phyloP scores from a whole-genome alignment of 2,888 invertebrate species.

The Ptilodon capucinus region DNA sequence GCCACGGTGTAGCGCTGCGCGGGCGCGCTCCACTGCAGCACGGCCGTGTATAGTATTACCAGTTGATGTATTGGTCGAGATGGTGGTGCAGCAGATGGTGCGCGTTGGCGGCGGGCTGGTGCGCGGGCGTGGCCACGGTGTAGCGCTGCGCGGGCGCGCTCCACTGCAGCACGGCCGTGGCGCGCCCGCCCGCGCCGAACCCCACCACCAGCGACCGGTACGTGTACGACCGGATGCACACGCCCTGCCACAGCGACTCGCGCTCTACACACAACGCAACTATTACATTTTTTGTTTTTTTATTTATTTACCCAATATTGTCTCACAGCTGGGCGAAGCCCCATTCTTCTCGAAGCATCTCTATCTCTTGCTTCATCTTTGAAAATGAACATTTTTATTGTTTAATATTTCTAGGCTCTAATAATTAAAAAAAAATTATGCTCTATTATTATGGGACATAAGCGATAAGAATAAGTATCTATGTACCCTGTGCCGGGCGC shows the following conservation, averaged over 20 bases:
- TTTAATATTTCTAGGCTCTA: too few relatives aligned
- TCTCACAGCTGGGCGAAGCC: too few relatives aligned
- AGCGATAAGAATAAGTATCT: too few relatives aligned
- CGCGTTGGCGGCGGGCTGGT: slow-evolving; percentile 91
- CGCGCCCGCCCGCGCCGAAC: slow-evolving; percentile 93
- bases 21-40: too few relatives aligned
- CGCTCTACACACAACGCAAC: slow-evolving; percentile 80
- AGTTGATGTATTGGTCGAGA: slow-evolving; percentile 93
- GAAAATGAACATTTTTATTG: too few relatives aligned
- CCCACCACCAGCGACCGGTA: slow-evolving; percentile 95
- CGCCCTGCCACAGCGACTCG: slow-evolving; percentile 68
- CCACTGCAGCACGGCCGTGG: slow-evolving; percentile 93
- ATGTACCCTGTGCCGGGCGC: slow-evolving; percentile 87
- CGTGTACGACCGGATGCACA: slow-evolving; percentile 94
- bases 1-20: too few relatives aligned
- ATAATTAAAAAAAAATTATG: too few relatives aligned
- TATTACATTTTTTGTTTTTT: too few relatives aligned
- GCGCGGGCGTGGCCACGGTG: slow-evolving; percentile 89
- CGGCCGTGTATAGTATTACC: slow-evolving; percentile 67
- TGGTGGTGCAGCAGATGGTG: slow-evolving; percentile 95
- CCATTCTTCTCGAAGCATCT: too few relatives aligned
- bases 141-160: slow-evolving; percentile 89
- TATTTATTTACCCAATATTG: too few relatives aligned
- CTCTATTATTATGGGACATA: too few relatives aligned
- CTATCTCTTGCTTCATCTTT: too few relatives aligned